Evolutionary conservation across 2,113 vertebrate genomes (phyloP).

Genomic region (Platysternon megacephalum): DNA sequence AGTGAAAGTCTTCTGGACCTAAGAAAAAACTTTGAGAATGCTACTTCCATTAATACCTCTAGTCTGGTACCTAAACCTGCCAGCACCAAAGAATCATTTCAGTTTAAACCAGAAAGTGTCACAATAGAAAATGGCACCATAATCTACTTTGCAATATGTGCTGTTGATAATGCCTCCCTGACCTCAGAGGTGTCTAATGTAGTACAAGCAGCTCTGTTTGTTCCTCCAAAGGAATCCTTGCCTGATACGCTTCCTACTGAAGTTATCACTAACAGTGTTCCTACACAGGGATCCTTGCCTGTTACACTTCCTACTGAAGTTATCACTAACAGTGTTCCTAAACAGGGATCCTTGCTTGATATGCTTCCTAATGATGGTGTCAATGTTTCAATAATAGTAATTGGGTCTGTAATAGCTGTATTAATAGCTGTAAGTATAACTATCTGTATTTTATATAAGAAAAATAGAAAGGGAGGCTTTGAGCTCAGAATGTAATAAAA

Average conservation of each 20-base stretch:
- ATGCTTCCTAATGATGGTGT: neutral
- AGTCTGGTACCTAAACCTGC: constrained; percentile 52
- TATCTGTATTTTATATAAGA: constrained; percentile 23
- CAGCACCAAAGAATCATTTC: constrained; percentile 58
- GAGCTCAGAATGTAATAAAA: neutral
- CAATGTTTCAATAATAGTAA: neutral
- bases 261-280: no score
- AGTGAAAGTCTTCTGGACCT: constrained; percentile 43
- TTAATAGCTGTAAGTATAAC: neutral
- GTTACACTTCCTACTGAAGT: no score
- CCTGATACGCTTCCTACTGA: neutral
- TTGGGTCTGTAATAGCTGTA: constrained; percentile 2
- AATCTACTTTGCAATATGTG: constrained; percentile 64
- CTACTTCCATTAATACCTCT: constrained; percentile 52
- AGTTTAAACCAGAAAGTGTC: constrained; percentile 54
- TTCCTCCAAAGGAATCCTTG: neutral
- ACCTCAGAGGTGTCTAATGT: constrained; percentile 72
- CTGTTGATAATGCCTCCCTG: constrained; percentile 18
- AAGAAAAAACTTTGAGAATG: constrained; percentile 47
- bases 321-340: no score
- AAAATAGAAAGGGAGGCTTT: neutral
- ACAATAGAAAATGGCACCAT: constrained; percentile 46
- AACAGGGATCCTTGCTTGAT: no score
- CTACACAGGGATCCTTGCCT: no score
- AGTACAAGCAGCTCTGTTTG: constrained; percentile 45